Evolutionary conservation across 2,113 vertebrate species (phyloP).

Genomic region (Saccopteryx bilineata): DNA sequence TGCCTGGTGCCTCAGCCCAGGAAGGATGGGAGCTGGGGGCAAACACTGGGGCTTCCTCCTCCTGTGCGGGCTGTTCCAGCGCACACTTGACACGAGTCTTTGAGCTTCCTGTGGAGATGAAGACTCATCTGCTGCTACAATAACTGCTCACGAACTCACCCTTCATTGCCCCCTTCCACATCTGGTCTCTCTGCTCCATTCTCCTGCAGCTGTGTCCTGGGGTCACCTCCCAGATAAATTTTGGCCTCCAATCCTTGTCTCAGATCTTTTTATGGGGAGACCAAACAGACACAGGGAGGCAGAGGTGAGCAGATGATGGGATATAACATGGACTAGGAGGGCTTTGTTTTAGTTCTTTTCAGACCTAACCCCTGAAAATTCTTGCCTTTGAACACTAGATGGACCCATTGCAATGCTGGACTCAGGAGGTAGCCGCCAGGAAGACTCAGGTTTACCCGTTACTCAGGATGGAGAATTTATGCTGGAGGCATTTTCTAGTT

Average conservation of each 20-base stretch:
- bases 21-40: neutral
- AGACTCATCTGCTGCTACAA: neutral
- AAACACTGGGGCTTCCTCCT: neutral
- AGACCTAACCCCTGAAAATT: neutral
- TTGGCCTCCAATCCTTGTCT: neutral
- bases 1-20: too few relatives aligned
- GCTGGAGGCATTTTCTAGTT: neutral
- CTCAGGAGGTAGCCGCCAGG: accelerated
- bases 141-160: neutral
- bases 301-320: neutral
- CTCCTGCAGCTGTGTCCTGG: neutral
- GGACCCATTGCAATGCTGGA: constrained; percentile 54
- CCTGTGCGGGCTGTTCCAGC: neutral
- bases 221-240: neutral
- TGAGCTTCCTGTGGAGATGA: too few relatives aligned
- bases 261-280: neutral
- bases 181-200: too few relatives aligned
- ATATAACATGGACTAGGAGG: neutral
- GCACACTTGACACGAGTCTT: neutral
- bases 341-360: neutral
- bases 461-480: neutral
- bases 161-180: accelerated
- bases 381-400: constrained; percentile 65
- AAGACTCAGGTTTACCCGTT: neutral
- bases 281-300: neutral